A percentile compares a stretch with the other conserved stretches of the same genome.
Conservation (phyloP, 2,888 invertebrate genomes). For the Mamestra brassicae region DNA sequence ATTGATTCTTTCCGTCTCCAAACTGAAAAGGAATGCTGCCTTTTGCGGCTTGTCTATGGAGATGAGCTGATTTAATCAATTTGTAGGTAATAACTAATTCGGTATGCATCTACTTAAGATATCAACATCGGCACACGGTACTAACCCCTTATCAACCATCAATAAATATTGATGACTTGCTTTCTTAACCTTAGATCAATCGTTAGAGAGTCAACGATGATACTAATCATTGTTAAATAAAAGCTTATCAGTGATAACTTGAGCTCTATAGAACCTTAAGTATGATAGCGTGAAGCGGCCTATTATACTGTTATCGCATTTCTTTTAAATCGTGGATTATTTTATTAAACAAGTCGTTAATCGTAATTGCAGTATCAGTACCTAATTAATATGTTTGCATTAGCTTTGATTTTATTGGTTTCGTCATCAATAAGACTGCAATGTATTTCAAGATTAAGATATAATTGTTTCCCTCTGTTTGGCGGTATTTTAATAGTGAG, state of each 20-base stretch:
- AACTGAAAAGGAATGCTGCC: too few species aligned
- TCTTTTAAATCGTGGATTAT: slow-evolving; percentile 34
- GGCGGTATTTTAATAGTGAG: neutral
- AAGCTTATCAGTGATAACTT: slow-evolving; percentile 30
- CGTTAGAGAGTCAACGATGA: slow-evolving; percentile 30
- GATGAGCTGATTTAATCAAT: neutral
- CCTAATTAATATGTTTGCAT: slow-evolving; percentile 41
- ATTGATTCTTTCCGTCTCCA: too few species aligned
- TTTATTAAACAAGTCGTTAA: slow-evolving; percentile 44
- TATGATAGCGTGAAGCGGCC: slow-evolving; percentile 13
- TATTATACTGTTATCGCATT: slow-evolving; percentile 10
- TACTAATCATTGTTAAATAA: slow-evolving; percentile 25
- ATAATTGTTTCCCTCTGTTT: neutral
- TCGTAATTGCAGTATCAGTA: slow-evolving; percentile 32
- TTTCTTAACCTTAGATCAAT: slow-evolving; percentile 31
- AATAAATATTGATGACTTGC: slow-evolving; percentile 19
- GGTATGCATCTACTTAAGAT: neutral
- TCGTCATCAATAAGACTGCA: neutral
- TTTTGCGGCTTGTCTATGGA: neutral
- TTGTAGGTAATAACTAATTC: slow-evolving; percentile 3
- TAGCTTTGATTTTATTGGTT: slow-evolving; percentile 37
- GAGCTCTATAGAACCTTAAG: neutral
- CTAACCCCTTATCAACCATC: slow-evolving; percentile 21
- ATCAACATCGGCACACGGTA: slow-evolving; percentile 46
- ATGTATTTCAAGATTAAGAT: neutral